phyloP scores from a whole-genome alignment of 2,888 invertebrate genomes.

The Alcis repandata region DNA sequence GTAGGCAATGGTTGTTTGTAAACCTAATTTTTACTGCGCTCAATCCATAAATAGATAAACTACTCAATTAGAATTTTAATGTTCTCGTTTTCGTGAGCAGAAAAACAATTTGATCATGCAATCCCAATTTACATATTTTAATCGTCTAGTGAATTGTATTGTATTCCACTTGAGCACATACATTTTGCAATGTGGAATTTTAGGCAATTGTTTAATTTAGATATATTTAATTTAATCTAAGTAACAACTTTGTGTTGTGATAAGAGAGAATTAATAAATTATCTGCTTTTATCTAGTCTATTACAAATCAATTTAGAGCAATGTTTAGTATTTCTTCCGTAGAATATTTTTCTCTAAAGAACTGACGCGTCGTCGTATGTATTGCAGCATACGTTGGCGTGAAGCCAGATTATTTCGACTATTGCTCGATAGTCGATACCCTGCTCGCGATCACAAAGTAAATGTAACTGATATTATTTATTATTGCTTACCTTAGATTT shows the following conservation, averaged over 20 bases:
- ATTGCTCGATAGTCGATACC: conserved; percentile 48
- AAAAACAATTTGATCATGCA: conserved; percentile 1
- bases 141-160: too few relatives aligned
- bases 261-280: background rate
- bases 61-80: conserved; percentile 34
- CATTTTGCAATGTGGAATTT: too few relatives aligned
- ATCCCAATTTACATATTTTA: too few relatives aligned
- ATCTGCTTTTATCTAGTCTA: conserved; percentile 17
- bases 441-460: conserved; percentile 67
- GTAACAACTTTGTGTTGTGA: background rate
- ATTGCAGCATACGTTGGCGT: conserved; percentile 68
- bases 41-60: conserved; percentile 42
- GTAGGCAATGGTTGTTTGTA: conserved; percentile 35
- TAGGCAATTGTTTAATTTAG: too few relatives aligned
- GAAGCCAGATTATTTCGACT: conserved; percentile 75
- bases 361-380: conserved; percentile 63
- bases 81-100: conserved; percentile 17
- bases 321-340: conserved; percentile 49
- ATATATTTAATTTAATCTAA: too few relatives aligned
- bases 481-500: background rate
- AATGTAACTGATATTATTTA: conserved; percentile 51
- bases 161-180: too few relatives aligned
- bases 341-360: conserved; percentile 59
- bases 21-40: conserved; percentile 38
- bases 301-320: conserved; percentile 28